phyloP scores from a whole-genome alignment of 92 coral and sea anemone genomes.

The Diadumene lineata region DNA sequence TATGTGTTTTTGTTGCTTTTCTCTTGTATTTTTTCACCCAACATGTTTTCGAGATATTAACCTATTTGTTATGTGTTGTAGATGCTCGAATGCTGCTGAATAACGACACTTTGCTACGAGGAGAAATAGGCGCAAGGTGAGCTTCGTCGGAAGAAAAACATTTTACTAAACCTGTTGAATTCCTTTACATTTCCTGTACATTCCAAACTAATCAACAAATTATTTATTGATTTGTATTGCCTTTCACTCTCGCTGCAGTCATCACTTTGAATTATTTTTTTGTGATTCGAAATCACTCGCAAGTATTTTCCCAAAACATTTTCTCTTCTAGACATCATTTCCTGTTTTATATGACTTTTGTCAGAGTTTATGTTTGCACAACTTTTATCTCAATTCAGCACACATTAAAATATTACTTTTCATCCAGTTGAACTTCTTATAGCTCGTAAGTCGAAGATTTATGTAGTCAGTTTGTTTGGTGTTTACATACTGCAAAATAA shows the following conservation, averaged over 20 bases:
- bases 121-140: constrained; percentile 91
- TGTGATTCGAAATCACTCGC: not conserved
- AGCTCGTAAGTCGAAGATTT: too few species aligned
- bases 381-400: too few species aligned
- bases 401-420: too few species aligned
- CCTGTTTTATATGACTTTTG: not conserved
- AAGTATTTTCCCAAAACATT: not conserved
- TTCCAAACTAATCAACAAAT: not conserved
- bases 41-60: not conserved
- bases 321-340: not conserved
- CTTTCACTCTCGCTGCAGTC: not conserved
- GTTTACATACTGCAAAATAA: too few species aligned
- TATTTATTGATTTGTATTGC: not conserved
- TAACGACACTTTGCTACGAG: constrained; percentile 86
- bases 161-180: constrained; percentile 41
- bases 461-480: too few species aligned
- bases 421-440: too few species aligned
- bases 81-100: constrained; percentile 93
- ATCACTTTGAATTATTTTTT: not conserved
- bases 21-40: not conserved
- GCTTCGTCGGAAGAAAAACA: constrained; percentile 9
- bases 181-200: constrained; percentile 5
- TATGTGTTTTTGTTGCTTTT: not conserved
- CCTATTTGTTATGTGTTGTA: constrained; percentile 25
- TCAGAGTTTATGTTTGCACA: too few species aligned